phyloP scores from a whole-genome alignment of 2,888 invertebrate genomes.

The Tipula unca region DNA sequence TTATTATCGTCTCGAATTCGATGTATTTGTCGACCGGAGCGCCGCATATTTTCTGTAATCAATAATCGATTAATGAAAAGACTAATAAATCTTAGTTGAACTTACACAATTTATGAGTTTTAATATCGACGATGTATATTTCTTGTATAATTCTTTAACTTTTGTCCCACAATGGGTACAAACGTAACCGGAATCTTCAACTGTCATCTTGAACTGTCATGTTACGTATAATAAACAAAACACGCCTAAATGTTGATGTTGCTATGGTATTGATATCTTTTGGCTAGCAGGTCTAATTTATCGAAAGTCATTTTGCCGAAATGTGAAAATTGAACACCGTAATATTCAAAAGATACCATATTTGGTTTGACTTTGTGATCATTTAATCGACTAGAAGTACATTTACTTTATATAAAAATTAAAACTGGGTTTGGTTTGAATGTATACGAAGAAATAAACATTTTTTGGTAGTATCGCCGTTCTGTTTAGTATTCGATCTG shows the following conservation, averaged over 20 bases:
- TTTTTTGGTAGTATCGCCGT: no score
- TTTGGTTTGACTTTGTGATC: no score
- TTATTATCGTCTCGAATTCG: constrained; percentile 82
- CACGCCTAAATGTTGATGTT: not conserved
- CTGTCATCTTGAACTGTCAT: constrained; percentile 16
- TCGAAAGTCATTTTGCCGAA: not conserved
- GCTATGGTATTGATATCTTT: not conserved
- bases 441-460: no score
- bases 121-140: constrained; percentile 60
- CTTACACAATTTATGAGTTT: constrained; percentile 70
- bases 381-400: no score
- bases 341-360: no score
- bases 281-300: not conserved
- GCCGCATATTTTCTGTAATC: constrained; percentile 61
- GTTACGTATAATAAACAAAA: constrained; percentile 14
- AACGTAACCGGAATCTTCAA: constrained; percentile 25
- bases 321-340: not conserved
- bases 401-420: no score
- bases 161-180: constrained; percentile 64
- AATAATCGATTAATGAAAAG: not conserved
- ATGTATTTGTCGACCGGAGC: constrained; percentile 79
- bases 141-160: constrained; percentile 54
- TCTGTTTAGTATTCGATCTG: not conserved
- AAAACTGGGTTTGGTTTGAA: no score
- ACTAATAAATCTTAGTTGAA: constrained; percentile 26